These are phyloP conservation scores for Esperia sulphurella DNA, from an alignment of 2,888 invertebrate species.

Conservation along the genomic window DNA sequence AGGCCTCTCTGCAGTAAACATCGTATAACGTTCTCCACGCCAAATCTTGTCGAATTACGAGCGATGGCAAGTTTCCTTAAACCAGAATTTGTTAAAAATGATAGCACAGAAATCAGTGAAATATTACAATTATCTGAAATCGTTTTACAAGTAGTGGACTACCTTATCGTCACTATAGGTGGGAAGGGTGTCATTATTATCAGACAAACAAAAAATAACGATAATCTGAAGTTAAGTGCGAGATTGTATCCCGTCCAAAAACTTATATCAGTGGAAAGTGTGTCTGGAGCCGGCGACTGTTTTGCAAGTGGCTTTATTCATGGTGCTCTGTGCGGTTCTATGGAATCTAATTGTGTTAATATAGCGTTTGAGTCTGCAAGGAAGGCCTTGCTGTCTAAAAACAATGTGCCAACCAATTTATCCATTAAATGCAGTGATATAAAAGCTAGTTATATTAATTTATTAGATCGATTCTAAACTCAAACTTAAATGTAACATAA, in stretches of 20 bases:
- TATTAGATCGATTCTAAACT: too few species aligned
- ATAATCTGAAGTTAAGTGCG: slow-evolving; percentile 16
- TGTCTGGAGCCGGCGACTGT: slow-evolving; percentile 92
- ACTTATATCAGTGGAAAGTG: slow-evolving; percentile 79
- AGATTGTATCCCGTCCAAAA: slow-evolving; percentile 57
- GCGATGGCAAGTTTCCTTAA: slow-evolving; percentile 80
- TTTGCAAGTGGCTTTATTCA: slow-evolving; percentile 85
- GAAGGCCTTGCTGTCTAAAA: slow-evolving; percentile 76
- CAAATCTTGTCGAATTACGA: slow-evolving; percentile 88
- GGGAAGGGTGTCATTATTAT: slow-evolving; percentile 78
- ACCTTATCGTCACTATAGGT: slow-evolving; percentile 82
- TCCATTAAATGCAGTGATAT: slow-evolving; percentile 8
- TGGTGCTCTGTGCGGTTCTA: slow-evolving; percentile 76
- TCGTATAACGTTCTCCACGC: slow-evolving; percentile 83
- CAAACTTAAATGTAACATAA: too few species aligned
- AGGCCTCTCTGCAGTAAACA: slow-evolving; percentile 81
- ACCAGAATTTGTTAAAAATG: slow-evolving; percentile 29
- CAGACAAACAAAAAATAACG: slow-evolving; percentile 17
- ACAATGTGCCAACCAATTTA: slow-evolving; percentile 77
- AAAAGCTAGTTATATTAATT: too few species aligned
- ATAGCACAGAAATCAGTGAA: slow-evolving; percentile 32
- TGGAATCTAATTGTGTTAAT: slow-evolving; percentile 79
- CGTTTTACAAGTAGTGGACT: slow-evolving; percentile 72
- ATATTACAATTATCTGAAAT: slow-evolving; percentile 43
- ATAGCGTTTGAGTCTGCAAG: slow-evolving; percentile 82